Base-by-base conservation (phyloP, 2,113 vertebrate species). In the Bubo bubo region DNA sequence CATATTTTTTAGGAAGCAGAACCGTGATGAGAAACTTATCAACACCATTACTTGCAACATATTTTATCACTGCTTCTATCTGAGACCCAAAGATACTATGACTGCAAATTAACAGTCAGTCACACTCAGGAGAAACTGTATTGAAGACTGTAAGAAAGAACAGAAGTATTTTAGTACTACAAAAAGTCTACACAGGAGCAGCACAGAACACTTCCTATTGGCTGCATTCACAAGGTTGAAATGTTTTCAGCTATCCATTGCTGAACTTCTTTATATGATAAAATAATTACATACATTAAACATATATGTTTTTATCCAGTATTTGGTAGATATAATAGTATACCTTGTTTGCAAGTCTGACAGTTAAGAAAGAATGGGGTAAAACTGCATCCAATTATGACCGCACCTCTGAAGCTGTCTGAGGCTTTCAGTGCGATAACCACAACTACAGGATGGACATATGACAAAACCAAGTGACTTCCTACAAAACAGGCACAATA, bases 301-400 rank as follows among this genome's bases (percentile, higher is more conserved):
- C 43, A 43, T 45, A 5, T n/a, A 34, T 1, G 11, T 28, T 17
- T 5, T 4, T 47, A 80, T 26, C 7, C 0, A 0, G 10, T 62
- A 80, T 55, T 21, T 64, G 26, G 49, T n/a, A 60, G 22, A 10
- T 39, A 73, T 0, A 34, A 20, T 6, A 75, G 13, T 4, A 56
- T 10, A 12, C 10, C 16, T 49, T 66, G 13, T 49, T 39, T 58
- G 14, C 6, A 79, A 63, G 23, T 34, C 28, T 64, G 66, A 64
- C 10, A 80, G 14, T 14, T 52, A 7, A 43, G n/a, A 75, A 82
- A 62, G 49, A 88, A 34, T 4, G 7, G 8, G 18, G 8, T 73
- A 56, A 85, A 85, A 58, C 27, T 30, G 13, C 6, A 88, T 26
- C 26, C 30, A 79, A 12, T 67, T 88, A 72, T 5, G 10, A 71